Evolutionary conservation across 2,888 invertebrate genomes (phyloP).

Genomic region (Lydus trimaculatus): DNA sequence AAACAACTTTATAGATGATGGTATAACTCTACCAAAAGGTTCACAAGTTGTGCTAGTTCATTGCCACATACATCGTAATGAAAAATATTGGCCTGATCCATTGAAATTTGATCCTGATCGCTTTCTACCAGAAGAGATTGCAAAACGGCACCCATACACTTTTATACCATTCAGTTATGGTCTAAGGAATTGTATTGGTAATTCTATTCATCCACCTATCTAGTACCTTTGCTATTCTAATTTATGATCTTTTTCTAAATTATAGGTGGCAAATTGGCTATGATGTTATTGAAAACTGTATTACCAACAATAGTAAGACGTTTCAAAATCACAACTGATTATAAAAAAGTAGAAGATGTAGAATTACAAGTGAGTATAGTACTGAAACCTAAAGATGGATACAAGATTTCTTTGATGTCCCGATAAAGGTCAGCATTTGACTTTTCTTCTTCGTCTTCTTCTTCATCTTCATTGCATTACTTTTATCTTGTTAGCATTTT

Average conservation of each 20-base stretch:
- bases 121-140: conserved; percentile 64
- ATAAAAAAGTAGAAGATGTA: conserved; percentile 44
- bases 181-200: conserved; percentile 64
- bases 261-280: conserved; percentile 44
- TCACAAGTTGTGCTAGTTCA: conserved; percentile 39
- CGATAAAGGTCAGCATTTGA: conserved; percentile 19
- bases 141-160: conserved; percentile 61
- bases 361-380: conserved; percentile 44
- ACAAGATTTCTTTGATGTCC: conserved; percentile 40
- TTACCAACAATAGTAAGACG: conserved; percentile 38
- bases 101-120: conserved; percentile 67
- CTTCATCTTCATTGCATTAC: too few species aligned
- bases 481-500: too few species aligned
- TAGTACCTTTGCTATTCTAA: too few species aligned
- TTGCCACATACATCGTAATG: conserved; percentile 54
- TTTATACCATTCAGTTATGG: conserved; percentile 64
- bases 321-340: conserved; percentile 42
- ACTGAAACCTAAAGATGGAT: conserved; percentile 46
- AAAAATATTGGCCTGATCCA: conserved; percentile 66
- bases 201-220: too few species aligned
- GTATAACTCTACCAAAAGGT: conserved; percentile 34
- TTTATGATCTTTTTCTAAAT: conserved; percentile 3
- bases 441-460: too few species aligned
- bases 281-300: conserved; percentile 44
- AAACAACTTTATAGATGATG: conserved; percentile 34